These are phyloP conservation scores for Psophia crepitans DNA, from an alignment of 2,113 vertebrate species.

Conservation along the genomic window DNA sequence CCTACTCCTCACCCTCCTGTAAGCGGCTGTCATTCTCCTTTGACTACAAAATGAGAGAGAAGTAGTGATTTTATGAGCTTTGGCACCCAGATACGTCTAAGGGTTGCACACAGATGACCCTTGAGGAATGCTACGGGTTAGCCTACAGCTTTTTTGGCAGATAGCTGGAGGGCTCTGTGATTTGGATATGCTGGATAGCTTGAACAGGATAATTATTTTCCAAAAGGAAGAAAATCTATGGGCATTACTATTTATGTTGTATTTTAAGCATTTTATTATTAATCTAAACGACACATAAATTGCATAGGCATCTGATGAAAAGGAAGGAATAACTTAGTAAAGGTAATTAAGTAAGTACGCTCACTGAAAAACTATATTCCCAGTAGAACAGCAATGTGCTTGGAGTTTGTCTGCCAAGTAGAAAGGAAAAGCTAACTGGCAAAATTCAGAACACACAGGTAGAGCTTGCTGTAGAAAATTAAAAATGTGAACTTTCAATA, in stretches of 20 bases:
- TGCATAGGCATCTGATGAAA: background rate
- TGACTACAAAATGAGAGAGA: background rate
- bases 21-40: background rate
- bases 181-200: background rate
- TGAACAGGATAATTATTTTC: background rate
- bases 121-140: background rate
- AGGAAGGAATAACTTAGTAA: background rate
- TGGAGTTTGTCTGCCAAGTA: background rate
- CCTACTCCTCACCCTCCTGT: background rate
- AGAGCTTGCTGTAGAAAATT: background rate
- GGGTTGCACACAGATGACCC: background rate
- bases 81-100: background rate
- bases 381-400: background rate
- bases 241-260: background rate
- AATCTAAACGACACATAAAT: background rate
- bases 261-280: background rate
- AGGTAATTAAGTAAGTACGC: background rate
- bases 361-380: background rate
- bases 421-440: background rate
- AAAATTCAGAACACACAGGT: background rate
- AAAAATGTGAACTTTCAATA: background rate
- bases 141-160: background rate
- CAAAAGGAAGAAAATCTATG: background rate
- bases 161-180: background rate
- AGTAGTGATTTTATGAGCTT: background rate